Percentiles rank a stretch among this genome's conserved stretches.
Conservation (phyloP, 2,888 invertebrate species). For the Clunio marinus region DNA sequence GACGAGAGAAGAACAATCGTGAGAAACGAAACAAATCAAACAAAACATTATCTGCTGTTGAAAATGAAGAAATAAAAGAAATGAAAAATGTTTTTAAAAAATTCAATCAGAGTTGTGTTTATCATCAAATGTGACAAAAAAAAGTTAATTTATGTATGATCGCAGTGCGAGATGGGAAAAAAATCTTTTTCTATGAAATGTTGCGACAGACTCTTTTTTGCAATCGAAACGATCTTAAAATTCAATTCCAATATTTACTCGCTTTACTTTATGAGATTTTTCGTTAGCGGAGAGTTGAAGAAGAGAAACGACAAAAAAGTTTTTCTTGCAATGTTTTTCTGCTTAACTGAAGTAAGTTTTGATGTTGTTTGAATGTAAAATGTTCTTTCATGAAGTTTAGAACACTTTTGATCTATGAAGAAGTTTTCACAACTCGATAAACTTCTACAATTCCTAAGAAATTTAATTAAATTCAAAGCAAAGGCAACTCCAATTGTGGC, state of each 20-base stretch:
- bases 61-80: conserved; percentile 24
- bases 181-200: background rate
- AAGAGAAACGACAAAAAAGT: background rate
- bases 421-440: background rate
- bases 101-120: conserved; percentile 9
- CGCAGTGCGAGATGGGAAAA: conserved; percentile 14
- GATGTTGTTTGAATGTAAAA: too few species aligned
- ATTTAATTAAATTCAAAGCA: background rate
- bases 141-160: conserved; percentile 28
- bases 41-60: conserved; percentile 3
- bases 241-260: conserved; percentile 28
- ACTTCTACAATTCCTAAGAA: background rate
- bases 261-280: conserved; percentile 18
- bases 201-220: conserved; percentile 27
- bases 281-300: background rate
- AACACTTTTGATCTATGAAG: background rate
- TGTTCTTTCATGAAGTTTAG: too few species aligned
- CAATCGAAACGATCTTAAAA: background rate
- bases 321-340: background rate
- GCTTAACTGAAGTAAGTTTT: too few species aligned
- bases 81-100: background rate
- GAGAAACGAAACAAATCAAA: conserved; percentile 10
- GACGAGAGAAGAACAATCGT: conserved; percentile 14
- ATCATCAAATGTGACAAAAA: background rate
- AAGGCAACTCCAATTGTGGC: too few species aligned